A percentile compares a stretch with the other conserved stretches of the same genome.
Evolutionary conservation across 2,113 vertebrate genomes (phyloP).

Genomic region (Ammodytes marinus): DNA sequence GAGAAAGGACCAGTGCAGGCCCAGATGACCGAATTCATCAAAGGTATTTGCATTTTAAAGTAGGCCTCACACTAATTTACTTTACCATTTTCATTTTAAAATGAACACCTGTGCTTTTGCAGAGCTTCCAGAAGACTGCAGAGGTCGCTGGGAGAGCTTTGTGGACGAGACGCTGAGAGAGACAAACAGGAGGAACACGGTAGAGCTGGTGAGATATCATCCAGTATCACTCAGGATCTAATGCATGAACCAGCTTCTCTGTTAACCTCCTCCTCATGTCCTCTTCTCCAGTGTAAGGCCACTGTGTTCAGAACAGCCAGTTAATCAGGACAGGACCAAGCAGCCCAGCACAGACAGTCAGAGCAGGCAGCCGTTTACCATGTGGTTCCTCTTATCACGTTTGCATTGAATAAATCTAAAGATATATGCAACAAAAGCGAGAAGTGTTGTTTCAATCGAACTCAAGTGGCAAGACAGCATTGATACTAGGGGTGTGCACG

Average conservation of each 20-base stretch:
- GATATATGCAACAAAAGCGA: background rate
- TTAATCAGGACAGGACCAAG: slow-evolving; percentile 3
- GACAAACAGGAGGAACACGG: slow-evolving; percentile 94
- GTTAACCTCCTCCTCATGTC: background rate
- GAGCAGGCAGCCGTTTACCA: slow-evolving; percentile 26
- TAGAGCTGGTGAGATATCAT: slow-evolving; percentile 90
- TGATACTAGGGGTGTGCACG: too few relatives aligned
- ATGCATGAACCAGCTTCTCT: too few relatives aligned
- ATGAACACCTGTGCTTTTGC: background rate
- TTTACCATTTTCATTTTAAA: background rate
- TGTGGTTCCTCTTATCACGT: background rate
- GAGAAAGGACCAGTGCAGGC: slow-evolving; percentile 92
- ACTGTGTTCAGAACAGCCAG: background rate
- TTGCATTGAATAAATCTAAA: slow-evolving; percentile 12
- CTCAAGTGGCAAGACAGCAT: too few relatives aligned
- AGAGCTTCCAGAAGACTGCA: slow-evolving; percentile 96
- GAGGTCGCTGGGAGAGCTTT: slow-evolving; percentile 96
- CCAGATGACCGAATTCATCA: slow-evolving; percentile 91
- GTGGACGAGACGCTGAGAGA: slow-evolving; percentile 94
- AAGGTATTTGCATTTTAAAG: slow-evolving; percentile 82
- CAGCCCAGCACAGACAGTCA: slow-evolving; percentile 10
- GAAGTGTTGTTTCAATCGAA: background rate
- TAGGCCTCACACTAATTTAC: background rate
- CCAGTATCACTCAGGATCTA: background rate
- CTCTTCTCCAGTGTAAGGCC: background rate